Percentiles rank a stretch among this genome's conserved stretches.
phyloP scores from a whole-genome alignment of 1,140 invertebrate species.

The Pogonus chalceus region DNA sequence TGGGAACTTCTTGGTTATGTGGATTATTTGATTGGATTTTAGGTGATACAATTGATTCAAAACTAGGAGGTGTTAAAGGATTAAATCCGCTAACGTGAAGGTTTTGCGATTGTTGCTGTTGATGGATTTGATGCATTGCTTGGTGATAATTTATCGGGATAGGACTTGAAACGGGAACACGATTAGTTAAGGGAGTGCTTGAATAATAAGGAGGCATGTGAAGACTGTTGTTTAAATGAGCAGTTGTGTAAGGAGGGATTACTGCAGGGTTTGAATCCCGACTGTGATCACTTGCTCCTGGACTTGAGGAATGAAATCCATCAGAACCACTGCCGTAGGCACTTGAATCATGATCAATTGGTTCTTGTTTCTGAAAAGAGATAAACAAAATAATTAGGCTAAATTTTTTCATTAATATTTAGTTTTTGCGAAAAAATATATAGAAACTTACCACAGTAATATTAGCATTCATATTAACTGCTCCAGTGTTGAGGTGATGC shows the following conservation, averaged over 20 bases:
- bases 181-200: constrained; percentile 11
- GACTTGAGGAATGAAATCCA: constrained; percentile 25
- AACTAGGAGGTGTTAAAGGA: constrained; percentile 36
- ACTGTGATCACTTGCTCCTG: constrained; percentile 26
- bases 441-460: neutral
- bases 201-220: constrained; percentile 14
- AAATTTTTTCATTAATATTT: neutral
- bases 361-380: constrained; percentile 34
- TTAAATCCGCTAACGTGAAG: constrained; percentile 30
- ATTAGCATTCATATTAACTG: neutral
- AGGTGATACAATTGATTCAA: constrained; percentile 26
- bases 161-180: neutral
- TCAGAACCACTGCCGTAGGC: constrained; percentile 32
- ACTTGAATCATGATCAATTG: constrained; percentile 27
- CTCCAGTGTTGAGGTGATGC: constrained; percentile 20
- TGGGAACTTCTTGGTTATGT: neutral
- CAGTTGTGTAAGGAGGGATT: constrained; percentile 2
- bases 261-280: constrained; percentile 16
- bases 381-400: constrained; percentile 13
- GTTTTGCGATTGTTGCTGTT: constrained; percentile 32
- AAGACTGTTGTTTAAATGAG: neutral
- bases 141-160: constrained; percentile 6
- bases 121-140: constrained; percentile 18
- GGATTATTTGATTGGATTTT: constrained; percentile 8
- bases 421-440: neutral